A percentile compares a stretch with the other conserved stretches of the same genome.
Conservation (phyloP, 2,113 vertebrate genomes). For the Oncorhynchus mykiss region DNA sequence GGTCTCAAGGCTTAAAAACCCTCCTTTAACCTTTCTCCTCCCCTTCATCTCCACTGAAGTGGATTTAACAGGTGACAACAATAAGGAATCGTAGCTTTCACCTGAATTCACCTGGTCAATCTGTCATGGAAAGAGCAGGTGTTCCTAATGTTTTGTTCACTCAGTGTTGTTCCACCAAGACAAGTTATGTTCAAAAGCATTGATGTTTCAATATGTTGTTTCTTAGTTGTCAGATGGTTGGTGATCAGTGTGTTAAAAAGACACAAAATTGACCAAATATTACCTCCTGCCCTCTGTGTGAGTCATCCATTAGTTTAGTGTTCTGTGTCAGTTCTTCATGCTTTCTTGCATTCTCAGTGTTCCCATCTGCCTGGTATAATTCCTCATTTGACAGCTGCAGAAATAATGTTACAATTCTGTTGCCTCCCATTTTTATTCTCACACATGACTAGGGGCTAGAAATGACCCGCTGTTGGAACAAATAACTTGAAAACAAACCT, state of each 20-base stretch:
- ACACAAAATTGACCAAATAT: neutral
- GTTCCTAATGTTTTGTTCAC: no score
- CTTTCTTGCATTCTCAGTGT: slow-evolving; percentile 15
- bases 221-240: no score
- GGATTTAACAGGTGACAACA: no score
- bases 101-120: no score
- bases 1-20: no score
- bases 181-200: neutral
- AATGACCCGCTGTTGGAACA: neutral
- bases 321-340: slow-evolving; percentile 11
- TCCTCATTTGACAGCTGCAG: slow-evolving; percentile 23
- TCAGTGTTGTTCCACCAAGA: slow-evolving; percentile 69
- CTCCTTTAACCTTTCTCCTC: no score
- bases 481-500: slow-evolving; percentile 41
- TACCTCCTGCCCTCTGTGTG: slow-evolving; percentile 42
- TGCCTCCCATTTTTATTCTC: neutral
- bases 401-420: neutral
- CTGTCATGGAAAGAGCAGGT: no score
- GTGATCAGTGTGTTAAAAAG: no score
- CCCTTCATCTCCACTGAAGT: no score
- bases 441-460: neutral
- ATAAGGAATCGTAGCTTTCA: no score
- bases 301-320: neutral
- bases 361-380: slow-evolving; percentile 29
- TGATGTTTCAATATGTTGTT: no score